Conservation (phyloP, 1,140 invertebrate genomes). For the Drosophila melanogaster region Release_6_plus_ISO1_MT NC_004354.4:11418501-11419000, state of each 20-base stretch:
- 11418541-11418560: background rate
- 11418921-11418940: too few species aligned
- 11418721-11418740: constrained; percentile 27
- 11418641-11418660: background rate
- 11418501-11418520: constrained; percentile 43
- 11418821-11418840: constrained; percentile 15
- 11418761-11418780: constrained; percentile 33
- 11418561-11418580: constrained; percentile 9
- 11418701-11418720: constrained; percentile 41
- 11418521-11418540: constrained; percentile 4
- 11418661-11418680: constrained; percentile 9
- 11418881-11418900: background rate
- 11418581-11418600: constrained; percentile 18
- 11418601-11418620: constrained; percentile 34
- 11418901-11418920: too few species aligned
- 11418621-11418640: constrained; percentile 36
- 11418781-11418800: constrained; percentile 18
- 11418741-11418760: constrained; percentile 5
- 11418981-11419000: background rate
- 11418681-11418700: constrained; percentile 54
- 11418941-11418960: too few species aligned
- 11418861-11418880: background rate
- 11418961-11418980: background rate
- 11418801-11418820: constrained; percentile 33
- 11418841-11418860: constrained; percentile 2